A percentile compares a stretch with the other conserved stretches of the same genome.
Evolutionary conservation across 1,140 invertebrate species (phyloP).

Genomic region (Oryctes rhinoceros): DNA sequence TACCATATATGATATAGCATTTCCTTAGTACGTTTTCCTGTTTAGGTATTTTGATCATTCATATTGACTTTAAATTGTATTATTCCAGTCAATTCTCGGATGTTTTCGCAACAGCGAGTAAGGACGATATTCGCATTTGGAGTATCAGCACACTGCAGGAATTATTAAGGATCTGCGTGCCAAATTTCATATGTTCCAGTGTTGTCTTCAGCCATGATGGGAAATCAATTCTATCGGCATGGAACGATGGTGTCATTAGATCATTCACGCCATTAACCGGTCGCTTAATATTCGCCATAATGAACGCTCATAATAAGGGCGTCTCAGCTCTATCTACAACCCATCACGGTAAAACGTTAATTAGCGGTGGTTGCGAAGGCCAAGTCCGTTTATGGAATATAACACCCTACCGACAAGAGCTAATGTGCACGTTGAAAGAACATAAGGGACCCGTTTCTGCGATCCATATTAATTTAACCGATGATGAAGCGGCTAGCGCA

Average conservation of each 20-base stretch:
- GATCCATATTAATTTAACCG: slow-evolving; percentile 77
- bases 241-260: slow-evolving; percentile 90
- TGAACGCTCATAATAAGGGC: slow-evolving; percentile 87
- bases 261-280: slow-evolving; percentile 86
- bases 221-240: slow-evolving; percentile 76
- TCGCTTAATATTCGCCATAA: slow-evolving; percentile 78
- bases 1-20: slow-evolving; percentile 82
- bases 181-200: slow-evolving; percentile 85
- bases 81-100: slow-evolving; percentile 73
- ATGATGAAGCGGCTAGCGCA: slow-evolving; percentile 84
- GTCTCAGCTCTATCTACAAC: slow-evolving; percentile 81
- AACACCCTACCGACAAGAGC: slow-evolving; percentile 68
- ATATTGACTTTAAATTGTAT: neutral
- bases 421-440: slow-evolving; percentile 82
- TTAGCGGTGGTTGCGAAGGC: slow-evolving; percentile 89
- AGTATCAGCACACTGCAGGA: slow-evolving; percentile 77
- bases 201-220: slow-evolving; percentile 82
- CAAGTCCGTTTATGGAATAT: slow-evolving; percentile 82
- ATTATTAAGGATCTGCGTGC: slow-evolving; percentile 81
- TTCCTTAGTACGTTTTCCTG: slow-evolving; percentile 75
- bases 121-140: slow-evolving; percentile 88
- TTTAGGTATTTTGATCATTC: neutral
- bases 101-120: slow-evolving; percentile 86
- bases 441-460: slow-evolving; percentile 87
- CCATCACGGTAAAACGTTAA: slow-evolving; percentile 73